Conservation (phyloP, 2,888 invertebrate genomes). For the Bembecia ichneumoniformis region DNA sequence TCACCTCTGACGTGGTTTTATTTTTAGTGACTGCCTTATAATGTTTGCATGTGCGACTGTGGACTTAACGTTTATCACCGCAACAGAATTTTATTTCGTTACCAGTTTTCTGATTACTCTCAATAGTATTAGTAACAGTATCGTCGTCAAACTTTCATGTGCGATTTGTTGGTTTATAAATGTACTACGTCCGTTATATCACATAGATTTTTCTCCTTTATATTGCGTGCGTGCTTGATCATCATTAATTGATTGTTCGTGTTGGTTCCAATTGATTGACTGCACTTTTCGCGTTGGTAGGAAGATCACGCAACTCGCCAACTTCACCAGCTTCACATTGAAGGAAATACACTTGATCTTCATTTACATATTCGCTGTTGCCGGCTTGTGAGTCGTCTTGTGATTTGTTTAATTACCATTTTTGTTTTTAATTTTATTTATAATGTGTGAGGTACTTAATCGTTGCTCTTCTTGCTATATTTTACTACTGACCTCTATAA, state of each 20-base stretch:
- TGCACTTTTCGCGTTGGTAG: conserved; percentile 19
- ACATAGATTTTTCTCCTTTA: conserved; percentile 13
- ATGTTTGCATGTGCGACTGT: background rate
- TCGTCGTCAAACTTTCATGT: background rate
- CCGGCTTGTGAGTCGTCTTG: conserved; percentile 29
- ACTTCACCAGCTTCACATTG: conserved; percentile 25
- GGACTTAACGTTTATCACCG: conserved; percentile 1
- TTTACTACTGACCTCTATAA: too few relatives aligned
- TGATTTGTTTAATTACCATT: conserved; percentile 21
- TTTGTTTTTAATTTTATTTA: too few relatives aligned
- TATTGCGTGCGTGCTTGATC: conserved; percentile 31
- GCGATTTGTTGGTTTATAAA: background rate
- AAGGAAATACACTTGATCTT: conserved; percentile 13
- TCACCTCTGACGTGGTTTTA: conserved; percentile 35
- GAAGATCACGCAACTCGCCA: conserved; percentile 17
- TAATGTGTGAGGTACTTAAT: too few relatives aligned
- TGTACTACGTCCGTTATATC: background rate
- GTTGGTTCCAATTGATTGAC: conserved; percentile 40
- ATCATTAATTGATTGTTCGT: conserved; percentile 31
- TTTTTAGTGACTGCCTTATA: conserved; percentile 22
- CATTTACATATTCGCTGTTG: conserved; percentile 35
- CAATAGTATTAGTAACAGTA: background rate
- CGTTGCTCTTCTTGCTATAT: too few relatives aligned
- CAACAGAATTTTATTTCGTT: conserved; percentile 4
- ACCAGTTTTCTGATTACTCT: conserved; percentile 2